Conservation (phyloP, 2,113 vertebrate genomes). For the Typhlomys cinereus region DNA sequence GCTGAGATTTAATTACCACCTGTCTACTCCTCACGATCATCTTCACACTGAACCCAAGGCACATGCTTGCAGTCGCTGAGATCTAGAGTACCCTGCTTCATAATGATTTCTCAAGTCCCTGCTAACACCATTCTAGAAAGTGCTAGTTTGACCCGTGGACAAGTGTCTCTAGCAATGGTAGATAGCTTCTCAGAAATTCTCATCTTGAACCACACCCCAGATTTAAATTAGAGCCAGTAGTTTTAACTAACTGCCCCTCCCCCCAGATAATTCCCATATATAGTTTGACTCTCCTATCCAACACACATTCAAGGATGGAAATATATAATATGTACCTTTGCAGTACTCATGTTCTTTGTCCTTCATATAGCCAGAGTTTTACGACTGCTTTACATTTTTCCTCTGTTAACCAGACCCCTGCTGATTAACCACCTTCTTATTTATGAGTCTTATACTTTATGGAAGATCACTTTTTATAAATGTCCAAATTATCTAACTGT, state of each 20-base stretch:
- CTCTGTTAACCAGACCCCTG: neutral
- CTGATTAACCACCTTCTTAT: neutral
- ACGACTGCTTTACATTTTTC: neutral
- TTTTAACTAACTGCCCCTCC: slow-evolving; percentile 26
- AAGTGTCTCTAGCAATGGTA: neutral
- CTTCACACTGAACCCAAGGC: neutral
- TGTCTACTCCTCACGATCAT: neutral
- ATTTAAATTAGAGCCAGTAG: neutral
- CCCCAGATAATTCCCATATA: neutral
- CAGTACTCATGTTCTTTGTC: neutral
- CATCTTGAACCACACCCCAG: neutral
- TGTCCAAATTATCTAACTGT: slow-evolving; percentile 12
- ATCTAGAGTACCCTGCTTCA: neutral
- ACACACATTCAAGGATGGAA: neutral
- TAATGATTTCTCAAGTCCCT: neutral
- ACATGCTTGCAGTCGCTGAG: neutral
- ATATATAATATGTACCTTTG: neutral
- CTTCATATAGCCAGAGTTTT: neutral
- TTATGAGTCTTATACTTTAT: neutral
- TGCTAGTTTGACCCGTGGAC: neutral
- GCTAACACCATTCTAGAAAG: neutral
- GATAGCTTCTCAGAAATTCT: neutral
- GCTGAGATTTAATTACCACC: neutral
- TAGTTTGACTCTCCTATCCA: neutral
- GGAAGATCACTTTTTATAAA: neutral